Base-by-base conservation (phyloP, 2,888 invertebrate genomes). In the Drosophila ochracea region DNA sequence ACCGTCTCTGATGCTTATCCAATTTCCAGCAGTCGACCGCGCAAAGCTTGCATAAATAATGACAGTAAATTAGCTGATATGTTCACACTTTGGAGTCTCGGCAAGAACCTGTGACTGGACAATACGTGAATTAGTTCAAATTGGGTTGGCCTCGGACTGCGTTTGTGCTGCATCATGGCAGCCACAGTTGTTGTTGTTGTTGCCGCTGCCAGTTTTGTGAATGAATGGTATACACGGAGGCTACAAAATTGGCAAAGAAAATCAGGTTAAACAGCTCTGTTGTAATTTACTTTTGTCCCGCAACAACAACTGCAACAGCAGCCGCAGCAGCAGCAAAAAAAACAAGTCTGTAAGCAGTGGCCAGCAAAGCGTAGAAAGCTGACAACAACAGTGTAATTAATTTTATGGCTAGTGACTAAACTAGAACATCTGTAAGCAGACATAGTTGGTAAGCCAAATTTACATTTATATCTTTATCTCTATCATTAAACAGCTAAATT, bases 181-280 rank as follows among this genome's bases (percentile, higher is more conserved):
- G 60, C 37, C 33, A n/a, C 43, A 52, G 49, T 49, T 58, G 52
- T n/a, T 60, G 49, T 19, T 58, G 25, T 21, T 60, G 49, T 19
- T 58, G 25, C 43, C 62, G 62, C 43, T 61, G 76, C 49, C 64
- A 73, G 71, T 83, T 83, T 84, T 71, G 69, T 89, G 78, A 85
- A 89, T 82, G 89, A 85, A 84, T 74, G 78, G 57, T 76, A 89
- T 82, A 78, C 47, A 25, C 66, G 54, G 65, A 11, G 69, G 63
- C 49, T 68, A 59, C 41, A 63, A 86, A 86, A 83, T 86, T 74
- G 80, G 83, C 64, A 76, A 71, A 30, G 73, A 65, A 84, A 85
- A 87, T 91, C 89, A 91, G 91, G 89, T 89, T 91, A 89, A 89
- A 82, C 91, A 78, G 77, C 91, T 85, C 84, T 69, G 76, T 72